Evolutionary conservation across 2,888 invertebrate species (phyloP).

Genomic region (Aporophyla nigra): DNA sequence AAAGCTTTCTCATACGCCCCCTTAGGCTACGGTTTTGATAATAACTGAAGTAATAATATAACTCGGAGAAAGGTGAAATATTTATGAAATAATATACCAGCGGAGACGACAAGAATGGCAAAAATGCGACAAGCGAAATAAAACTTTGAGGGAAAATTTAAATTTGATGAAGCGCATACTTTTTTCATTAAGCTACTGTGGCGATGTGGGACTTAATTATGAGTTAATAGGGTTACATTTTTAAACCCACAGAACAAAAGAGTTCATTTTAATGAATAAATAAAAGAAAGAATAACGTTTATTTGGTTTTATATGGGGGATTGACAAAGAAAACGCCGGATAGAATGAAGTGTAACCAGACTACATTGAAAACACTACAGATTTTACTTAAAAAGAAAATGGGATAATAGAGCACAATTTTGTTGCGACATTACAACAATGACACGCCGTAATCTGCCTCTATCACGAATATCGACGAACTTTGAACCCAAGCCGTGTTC

Average conservation of each 20-base stretch:
- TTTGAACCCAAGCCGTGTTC: slow-evolving; percentile 46
- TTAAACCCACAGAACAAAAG: neutral
- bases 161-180: slow-evolving; percentile 34
- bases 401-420: neutral
- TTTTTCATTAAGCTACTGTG: slow-evolving; percentile 36
- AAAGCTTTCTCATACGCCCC: slow-evolving; percentile 29
- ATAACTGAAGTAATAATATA: slow-evolving; percentile 41
- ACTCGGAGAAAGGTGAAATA: slow-evolving; percentile 34
- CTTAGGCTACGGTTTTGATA: slow-evolving; percentile 8
- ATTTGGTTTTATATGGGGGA: slow-evolving; percentile 7
- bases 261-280: neutral
- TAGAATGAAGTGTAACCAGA: neutral
- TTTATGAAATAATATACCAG: slow-evolving; percentile 41
- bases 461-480: slow-evolving; percentile 22
- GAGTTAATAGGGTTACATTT: slow-evolving; percentile 4
- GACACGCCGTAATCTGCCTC: slow-evolving; percentile 24
- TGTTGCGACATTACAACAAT: slow-evolving; percentile 1
- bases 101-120: slow-evolving; percentile 22
- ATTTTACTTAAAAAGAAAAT: neutral
- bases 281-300: too few species aligned
- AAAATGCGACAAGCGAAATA: slow-evolving; percentile 18
- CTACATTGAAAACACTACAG: neutral
- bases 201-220: slow-evolving; percentile 24
- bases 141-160: slow-evolving; percentile 21
- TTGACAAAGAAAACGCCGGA: neutral